Base-by-base conservation (phyloP, 2,113 vertebrate genomes). In the Nasalis larvatus region DNA sequence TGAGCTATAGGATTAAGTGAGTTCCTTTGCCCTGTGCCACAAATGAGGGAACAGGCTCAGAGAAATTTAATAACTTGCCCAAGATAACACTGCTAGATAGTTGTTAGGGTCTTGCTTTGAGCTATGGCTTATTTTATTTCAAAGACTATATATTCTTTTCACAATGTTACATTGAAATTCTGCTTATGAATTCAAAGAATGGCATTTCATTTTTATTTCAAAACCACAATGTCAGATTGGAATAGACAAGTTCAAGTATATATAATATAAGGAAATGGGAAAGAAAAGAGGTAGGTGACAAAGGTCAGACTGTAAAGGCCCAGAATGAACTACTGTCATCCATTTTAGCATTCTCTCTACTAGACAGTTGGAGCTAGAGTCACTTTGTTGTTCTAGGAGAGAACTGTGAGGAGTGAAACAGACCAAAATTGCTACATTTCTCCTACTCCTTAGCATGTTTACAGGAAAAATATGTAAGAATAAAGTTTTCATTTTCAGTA, bases 161-260 rank as follows among this genome's bases (percentile, higher is more conserved):
- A 16, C 37, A 86, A 76, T 76, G 42, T 83, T 92, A 56, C 23
- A 84, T 11, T 97, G 45, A 90, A 13, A 54, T 97, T 90, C n/a
- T 86, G 32, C 45, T 58, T 96, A 60, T 83, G 86, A 73, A 68
- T 47, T 94, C 37, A 74, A 80, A 87, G 52, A 88, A 78, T 42
- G 52, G 4, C 23, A 87, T 91, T 95, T 85, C 32, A 78, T 91
- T 96, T 96, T 91, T 94, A 88, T 87, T 96, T 97, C 93, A 84
- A 91, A 97, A 69, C 40, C 66, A 3, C 20, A 1, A 40, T 92
- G 69, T 93, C 27, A 74, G 20, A 54, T 74, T 74, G 47, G 40
- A 95, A 73, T 73, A 88, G 88, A 95, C 81, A 86, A 90, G 66
- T 81, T 92, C 63, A 95, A 84, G 30, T 54, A 21, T 45, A 58